Evolutionary conservation across 2,113 vertebrate genomes (phyloP).

Genomic region (Corythoichthys haematopterus): DNA sequence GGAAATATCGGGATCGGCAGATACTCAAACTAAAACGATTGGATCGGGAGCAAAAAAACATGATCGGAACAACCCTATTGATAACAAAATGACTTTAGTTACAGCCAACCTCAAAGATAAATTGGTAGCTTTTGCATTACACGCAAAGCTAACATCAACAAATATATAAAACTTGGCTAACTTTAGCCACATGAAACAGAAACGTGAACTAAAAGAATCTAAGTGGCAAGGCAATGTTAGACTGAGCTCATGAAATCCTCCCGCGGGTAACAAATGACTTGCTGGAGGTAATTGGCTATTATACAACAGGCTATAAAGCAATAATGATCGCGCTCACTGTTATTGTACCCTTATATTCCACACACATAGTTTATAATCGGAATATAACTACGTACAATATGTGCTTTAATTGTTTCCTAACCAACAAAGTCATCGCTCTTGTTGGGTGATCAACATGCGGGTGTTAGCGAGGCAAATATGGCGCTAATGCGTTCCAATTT

Average conservation of each 20-base stretch:
- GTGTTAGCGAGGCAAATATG: constrained; percentile 28
- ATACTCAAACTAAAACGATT: no score
- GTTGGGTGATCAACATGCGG: constrained; percentile 38
- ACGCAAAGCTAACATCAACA: no score
- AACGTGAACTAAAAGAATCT: not conserved
- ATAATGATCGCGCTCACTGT: not conserved
- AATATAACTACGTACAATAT: not conserved
- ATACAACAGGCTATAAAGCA: constrained; percentile 1
- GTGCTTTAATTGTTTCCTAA: constrained; percentile 7
- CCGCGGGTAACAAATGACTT: not conserved
- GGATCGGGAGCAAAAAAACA: no score
- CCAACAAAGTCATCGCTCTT: constrained; percentile 48
- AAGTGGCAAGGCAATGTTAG: not conserved
- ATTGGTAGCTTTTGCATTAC: no score
- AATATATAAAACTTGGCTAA: not conserved
- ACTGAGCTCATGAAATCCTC: not conserved
- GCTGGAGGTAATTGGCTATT: not conserved
- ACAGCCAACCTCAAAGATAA: no score
- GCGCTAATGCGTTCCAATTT: constrained; percentile 37
- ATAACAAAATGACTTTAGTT: no score
- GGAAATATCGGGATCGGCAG: no score
- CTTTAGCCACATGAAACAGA: not conserved
- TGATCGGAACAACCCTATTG: no score
- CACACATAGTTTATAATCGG: not conserved
- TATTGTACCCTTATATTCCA: not conserved